Evolutionary conservation across 2,888 invertebrate species (phyloP), one percentile per base, ranked within the genome.

Genomic region (Epinotia nisella): DNA sequence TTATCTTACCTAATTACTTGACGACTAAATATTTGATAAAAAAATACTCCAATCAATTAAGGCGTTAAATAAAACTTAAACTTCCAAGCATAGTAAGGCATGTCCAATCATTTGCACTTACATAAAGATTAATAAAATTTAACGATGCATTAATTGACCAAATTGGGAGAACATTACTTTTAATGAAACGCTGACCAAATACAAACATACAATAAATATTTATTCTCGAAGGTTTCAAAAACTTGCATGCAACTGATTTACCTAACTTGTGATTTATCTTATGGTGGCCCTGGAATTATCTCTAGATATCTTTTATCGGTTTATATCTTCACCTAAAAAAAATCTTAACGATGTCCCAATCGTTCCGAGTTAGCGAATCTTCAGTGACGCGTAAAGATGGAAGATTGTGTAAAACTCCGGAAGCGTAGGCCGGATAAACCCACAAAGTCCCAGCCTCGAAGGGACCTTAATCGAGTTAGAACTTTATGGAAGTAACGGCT

Each of bases 331-430:
- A 68, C 49, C 29, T 56, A 24, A 71, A 70, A 68, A 74, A 65
- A 17, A 17, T 2, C 21, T 65, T 60, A 15, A 7, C 19, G 39
- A n/a, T 39, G 2, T 19, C 55, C 49, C 29, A 65, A 58, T 55
- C 67, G 55, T 72, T 65, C 61, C 67, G 61, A 66, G 60, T 72
- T 70, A 76, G 67, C 71, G 56, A 80, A 79, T 83, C 81, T 76
- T 81, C 84, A 87, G 79, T 82, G 87, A 83, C 82, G 89, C 89
- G 88, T 86, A 88, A 90, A 85, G 84, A 88, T 87, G 81, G 80
- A 80, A 83, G 85, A 86, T 87, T 86, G 86, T 85, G 85, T 85
- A 86, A 88, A 83, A 83, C 75, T 81, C 78, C 87, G 90, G 90
- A 87, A 88, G 89, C 89, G 91, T 90, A 88, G 91, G 91, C 85